Base-by-base conservation (phyloP, 1,140 invertebrate species). In the Hydropsyche tenuis region DNA sequence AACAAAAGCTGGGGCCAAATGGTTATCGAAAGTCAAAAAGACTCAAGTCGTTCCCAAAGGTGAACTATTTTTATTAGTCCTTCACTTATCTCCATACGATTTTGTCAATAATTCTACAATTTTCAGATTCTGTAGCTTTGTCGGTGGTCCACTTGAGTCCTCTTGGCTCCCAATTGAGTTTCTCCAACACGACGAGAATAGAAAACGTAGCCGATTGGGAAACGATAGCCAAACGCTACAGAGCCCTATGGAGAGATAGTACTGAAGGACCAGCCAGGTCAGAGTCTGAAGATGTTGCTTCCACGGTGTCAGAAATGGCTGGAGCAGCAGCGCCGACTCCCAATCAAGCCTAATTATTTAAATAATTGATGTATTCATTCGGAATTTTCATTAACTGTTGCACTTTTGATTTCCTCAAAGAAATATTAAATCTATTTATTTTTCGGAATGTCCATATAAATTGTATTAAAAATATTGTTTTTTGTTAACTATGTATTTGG, bases 151-250 rank as follows among this genome's bases (percentile, higher is more conserved):
- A 93, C 78, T 82, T 93, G 72, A 94, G 91, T 81, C 92, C 91
- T 0, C 81, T 94, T n/a, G 93, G 92, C 25, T 94, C 92, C 1
- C 93, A 94, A 79, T 80, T 93, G 60, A 94, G 93, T 77, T 93
- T 94, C 80, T 88, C 89, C 77, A 88, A 90, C 78, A 83, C 87
- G 51, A 91, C 88, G 14, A 87, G 92, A 73, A 94, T 96, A 72
- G 95, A 96, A 81, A 95, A 94, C 78, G 94, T 96, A 0, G 92
- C 94, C 3, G 94, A 97, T 81, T 97, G 95, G 95, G 91, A 94
- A 77, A 85, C 90, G 0, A 96, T 97, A 25, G 91, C 94, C 7
- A 93, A 93, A 81, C 95, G 95, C 79, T 97, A 96, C 80, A 87
- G 94, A n/a, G 90, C 91, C 0, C 84, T 96, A 0, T 90, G 90